Conservation (phyloP, 2,797 vertebrate genomes). For the Avahi laniger region DNA sequence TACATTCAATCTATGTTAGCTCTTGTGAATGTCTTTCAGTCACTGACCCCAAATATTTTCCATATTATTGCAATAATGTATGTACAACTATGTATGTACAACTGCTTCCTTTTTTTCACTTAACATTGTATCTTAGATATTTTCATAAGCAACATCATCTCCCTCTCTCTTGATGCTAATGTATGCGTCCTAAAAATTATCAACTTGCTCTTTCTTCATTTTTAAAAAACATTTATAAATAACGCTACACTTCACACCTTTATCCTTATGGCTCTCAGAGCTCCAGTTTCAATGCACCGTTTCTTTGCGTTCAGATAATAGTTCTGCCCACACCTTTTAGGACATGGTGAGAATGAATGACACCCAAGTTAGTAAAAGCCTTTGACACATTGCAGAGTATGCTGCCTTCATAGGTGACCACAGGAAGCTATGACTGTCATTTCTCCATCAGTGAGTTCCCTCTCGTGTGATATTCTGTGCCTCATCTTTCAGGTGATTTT, state of each 20-base stretch:
- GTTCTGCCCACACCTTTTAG: neutral
- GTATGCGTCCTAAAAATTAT: neutral
- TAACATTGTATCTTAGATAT: neutral
- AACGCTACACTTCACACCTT: neutral
- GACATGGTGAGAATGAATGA: neutral
- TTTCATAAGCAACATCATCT: neutral
- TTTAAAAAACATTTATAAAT: neutral
- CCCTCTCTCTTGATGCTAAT: neutral
- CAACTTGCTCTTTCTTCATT: neutral
- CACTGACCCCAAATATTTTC: neutral
- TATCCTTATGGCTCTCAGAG: neutral
- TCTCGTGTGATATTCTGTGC: neutral
- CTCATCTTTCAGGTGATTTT: neutral
- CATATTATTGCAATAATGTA: neutral
- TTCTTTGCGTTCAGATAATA: neutral
- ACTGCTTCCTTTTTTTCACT: neutral
- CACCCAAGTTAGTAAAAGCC: neutral
- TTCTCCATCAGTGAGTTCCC: neutral
- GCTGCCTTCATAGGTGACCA: neutral
- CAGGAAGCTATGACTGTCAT: neutral
- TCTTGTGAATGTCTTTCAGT: neutral
- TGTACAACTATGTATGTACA: rapidly evolving
- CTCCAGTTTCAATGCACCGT: neutral
- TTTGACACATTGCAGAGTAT: neutral
- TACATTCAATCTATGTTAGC: neutral